Evolutionary conservation across 2,797 vertebrate genomes (phyloP).

Genomic region (Melanotaenia trifasciata): DNA sequence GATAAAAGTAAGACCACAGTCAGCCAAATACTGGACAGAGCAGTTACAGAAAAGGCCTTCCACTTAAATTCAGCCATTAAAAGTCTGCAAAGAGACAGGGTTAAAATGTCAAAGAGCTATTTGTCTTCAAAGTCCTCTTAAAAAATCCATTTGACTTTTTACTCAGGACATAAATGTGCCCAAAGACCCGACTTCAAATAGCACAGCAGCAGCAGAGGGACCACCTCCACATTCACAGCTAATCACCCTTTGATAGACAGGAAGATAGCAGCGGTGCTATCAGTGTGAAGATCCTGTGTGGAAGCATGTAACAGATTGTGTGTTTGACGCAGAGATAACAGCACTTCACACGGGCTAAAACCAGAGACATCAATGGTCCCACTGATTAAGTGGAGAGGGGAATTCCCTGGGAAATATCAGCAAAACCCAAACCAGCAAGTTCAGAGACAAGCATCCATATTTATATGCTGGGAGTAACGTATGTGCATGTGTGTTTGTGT

Average conservation of each 20-base stretch:
- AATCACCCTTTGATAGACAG: constrained; percentile 56
- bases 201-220: constrained; percentile 14
- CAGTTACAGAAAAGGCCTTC: background rate
- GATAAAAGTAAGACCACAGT: constrained; percentile 18
- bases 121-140: constrained; percentile 53
- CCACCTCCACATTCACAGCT: constrained; percentile 35
- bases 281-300: constrained; percentile 45
- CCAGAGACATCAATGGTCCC: constrained; percentile 46
- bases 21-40: constrained; percentile 14
- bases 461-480: constrained; percentile 6
- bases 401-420: constrained; percentile 38
- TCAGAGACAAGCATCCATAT: constrained; percentile 31
- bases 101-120: constrained; percentile 35
- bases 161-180: constrained; percentile 51
- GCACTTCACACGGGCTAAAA: constrained; percentile 51
- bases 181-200: constrained; percentile 48
- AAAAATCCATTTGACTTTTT: constrained; percentile 44
- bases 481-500: background rate
- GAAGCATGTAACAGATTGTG: constrained; percentile 43
- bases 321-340: constrained; percentile 37
- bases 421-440: constrained; percentile 7
- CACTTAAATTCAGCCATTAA: constrained; percentile 18
- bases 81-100: constrained; percentile 22
- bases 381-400: constrained; percentile 31
- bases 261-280: constrained; percentile 42